phyloP scores from a whole-genome alignment of 2,113 vertebrate genomes.

The Epinephelus moara region DNA sequence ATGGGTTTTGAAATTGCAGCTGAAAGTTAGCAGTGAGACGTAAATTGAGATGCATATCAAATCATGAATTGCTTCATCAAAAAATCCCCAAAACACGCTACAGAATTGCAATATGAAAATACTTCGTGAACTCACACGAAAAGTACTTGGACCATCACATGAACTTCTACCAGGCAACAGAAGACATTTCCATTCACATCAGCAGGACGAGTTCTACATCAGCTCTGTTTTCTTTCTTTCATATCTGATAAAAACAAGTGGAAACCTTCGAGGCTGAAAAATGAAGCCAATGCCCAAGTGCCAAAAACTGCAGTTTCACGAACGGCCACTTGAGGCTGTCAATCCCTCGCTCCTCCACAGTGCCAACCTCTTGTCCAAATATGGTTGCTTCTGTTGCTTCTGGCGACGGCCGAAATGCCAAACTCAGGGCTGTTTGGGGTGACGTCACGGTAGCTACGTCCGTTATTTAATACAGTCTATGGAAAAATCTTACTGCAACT shows the following conservation, averaged over 20 bases:
- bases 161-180: neutral
- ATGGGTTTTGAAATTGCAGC: neutral
- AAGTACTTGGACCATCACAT: neutral
- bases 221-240: neutral
- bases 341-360: too few species aligned
- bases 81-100: neutral
- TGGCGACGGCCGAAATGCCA: too few species aligned
- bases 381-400: too few species aligned
- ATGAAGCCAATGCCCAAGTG: too few species aligned
- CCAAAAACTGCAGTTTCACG: too few species aligned
- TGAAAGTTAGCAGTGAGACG: neutral
- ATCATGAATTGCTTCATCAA: neutral
- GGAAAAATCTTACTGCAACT: neutral
- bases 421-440: too few species aligned
- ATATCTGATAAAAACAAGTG: neutral
- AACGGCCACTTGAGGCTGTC: too few species aligned
- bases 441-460: too few species aligned
- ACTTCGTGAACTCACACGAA: slow-evolving; percentile 36
- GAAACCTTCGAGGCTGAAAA: too few species aligned
- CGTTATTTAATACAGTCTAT: too few species aligned
- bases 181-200: neutral
- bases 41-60: neutral
- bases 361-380: too few species aligned
- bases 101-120: slow-evolving; percentile 18
- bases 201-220: neutral